These are phyloP conservation scores for Prunella fulvescens DNA, from an alignment of 2,113 vertebrate species.

Conservation along the genomic window DNA sequence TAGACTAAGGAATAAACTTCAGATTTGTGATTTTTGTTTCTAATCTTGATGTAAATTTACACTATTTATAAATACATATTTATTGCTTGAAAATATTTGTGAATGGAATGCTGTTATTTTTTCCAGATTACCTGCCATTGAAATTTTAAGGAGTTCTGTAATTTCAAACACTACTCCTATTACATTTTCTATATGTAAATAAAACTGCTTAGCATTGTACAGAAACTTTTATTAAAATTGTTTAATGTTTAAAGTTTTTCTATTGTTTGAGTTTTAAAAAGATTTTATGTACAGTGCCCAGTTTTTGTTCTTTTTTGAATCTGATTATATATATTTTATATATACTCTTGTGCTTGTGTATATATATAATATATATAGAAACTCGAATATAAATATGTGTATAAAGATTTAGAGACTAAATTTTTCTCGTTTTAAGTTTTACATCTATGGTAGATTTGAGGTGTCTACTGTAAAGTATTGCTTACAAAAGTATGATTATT, in stretches of 20 bases:
- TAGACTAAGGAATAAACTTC: conserved; percentile 95
- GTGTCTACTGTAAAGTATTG: conserved; percentile 86
- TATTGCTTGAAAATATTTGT: conserved; percentile 99
- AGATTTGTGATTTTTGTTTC: conserved; percentile 99
- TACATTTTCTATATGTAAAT: conserved; percentile 99
- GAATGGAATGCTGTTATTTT: conserved; percentile 99
- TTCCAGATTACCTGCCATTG: conserved; percentile 98
- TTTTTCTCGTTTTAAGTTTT: conserved; percentile 83
- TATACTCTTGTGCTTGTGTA: conserved; percentile 78
- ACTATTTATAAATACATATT: conserved; percentile 99
- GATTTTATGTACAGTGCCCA: conserved; percentile 82
- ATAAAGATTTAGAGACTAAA: conserved; percentile 81
- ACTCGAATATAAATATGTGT: conserved; percentile 80
- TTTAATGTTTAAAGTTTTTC: conserved; percentile 96
- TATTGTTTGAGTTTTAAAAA: conserved; percentile 88
- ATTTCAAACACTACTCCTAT: conserved; percentile 92
- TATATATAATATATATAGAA: conserved; percentile 86
- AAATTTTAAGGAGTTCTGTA: conserved; percentile 97
- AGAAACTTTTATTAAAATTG: conserved; percentile 92
- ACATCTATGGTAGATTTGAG: conserved; percentile 84
- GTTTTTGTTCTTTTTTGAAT: conserved; percentile 81
- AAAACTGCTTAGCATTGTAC: conserved; percentile 96
- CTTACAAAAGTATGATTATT: conserved; percentile 83
- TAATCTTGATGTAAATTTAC: conserved; percentile 99
- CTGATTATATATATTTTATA: conserved; percentile 86